Conservation (phyloP, 2,113 vertebrate genomes). For the Odontesthes bonariensis region DNA sequence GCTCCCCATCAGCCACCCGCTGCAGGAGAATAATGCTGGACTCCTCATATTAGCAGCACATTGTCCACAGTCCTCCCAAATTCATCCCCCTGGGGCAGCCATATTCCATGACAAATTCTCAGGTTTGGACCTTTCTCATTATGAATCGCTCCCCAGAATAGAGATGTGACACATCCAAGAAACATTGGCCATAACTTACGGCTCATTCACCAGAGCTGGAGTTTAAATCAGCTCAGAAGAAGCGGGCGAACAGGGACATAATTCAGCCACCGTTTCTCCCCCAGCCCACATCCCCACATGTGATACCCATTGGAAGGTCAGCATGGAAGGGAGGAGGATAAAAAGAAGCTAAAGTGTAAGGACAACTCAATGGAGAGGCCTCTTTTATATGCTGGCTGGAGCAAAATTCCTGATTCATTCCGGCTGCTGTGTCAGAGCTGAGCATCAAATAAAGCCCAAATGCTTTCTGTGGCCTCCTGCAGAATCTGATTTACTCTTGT, state of each 20-base stretch:
- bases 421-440: neutral
- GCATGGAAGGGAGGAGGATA: conserved; percentile 28
- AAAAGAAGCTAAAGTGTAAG: conserved; percentile 9
- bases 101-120: conserved; percentile 67
- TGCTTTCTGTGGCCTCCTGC: no score
- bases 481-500: no score
- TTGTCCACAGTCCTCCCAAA: conserved; percentile 14
- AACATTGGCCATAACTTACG: conserved; percentile 42
- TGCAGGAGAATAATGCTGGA: conserved; percentile 48
- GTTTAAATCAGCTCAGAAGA: conserved; percentile 62
- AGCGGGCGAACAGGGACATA: conserved; percentile 52
- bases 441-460: conserved; percentile 3
- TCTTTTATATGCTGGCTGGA: conserved; percentile 31
- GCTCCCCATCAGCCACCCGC: conserved; percentile 14
- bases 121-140: conserved; percentile 62
- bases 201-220: conserved; percentile 53
- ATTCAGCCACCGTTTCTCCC: conserved; percentile 56
- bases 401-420: conserved; percentile 8
- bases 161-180: conserved; percentile 71
- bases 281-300: conserved; percentile 10
- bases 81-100: conserved; percentile 49
- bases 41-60: conserved; percentile 21
- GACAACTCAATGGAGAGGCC: conserved; percentile 9
- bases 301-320: conserved; percentile 43
- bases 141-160: conserved; percentile 73